Percentiles rank a stretch among this genome's conserved stretches.
These are phyloP conservation scores for Rhinopomastus cyanomelas DNA, from an alignment of 2,113 vertebrate genomes.

Conservation along the genomic window DNA sequence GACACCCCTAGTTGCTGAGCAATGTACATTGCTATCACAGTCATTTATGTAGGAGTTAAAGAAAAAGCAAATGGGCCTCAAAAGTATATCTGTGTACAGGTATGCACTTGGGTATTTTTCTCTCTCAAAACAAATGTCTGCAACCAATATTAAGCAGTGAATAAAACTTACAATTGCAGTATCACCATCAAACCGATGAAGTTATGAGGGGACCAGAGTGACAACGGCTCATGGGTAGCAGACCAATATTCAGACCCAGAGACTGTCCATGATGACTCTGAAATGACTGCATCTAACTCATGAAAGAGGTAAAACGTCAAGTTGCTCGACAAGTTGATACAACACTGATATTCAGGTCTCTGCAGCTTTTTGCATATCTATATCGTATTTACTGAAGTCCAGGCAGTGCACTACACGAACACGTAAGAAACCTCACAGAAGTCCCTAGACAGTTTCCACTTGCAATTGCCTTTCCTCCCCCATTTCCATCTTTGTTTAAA, in stretches of 20 bases:
- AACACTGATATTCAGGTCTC: background rate
- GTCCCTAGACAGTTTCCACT: background rate
- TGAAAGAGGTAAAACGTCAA: background rate
- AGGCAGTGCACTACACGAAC: background rate
- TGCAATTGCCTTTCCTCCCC: background rate
- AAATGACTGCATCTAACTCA: background rate
- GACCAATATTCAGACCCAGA: background rate
- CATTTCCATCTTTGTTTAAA: background rate
- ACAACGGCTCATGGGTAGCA: background rate
- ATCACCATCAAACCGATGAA: background rate
- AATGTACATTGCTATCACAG: constrained; percentile 23
- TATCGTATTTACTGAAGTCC: background rate
- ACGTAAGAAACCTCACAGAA: background rate
- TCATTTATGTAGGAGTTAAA: background rate
- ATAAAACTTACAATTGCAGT: background rate
- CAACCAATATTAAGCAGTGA: background rate
- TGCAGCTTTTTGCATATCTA: background rate
- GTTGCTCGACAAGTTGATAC: background rate
- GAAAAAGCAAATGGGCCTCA: background rate
- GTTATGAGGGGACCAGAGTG: background rate
- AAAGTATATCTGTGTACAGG: background rate
- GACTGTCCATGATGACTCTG: background rate
- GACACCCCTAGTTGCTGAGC: background rate
- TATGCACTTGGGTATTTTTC: background rate
- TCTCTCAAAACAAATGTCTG: background rate